Evolutionary conservation across 2,113 vertebrate genomes (phyloP).

Genomic region (Corythornis cristatus): DNA sequence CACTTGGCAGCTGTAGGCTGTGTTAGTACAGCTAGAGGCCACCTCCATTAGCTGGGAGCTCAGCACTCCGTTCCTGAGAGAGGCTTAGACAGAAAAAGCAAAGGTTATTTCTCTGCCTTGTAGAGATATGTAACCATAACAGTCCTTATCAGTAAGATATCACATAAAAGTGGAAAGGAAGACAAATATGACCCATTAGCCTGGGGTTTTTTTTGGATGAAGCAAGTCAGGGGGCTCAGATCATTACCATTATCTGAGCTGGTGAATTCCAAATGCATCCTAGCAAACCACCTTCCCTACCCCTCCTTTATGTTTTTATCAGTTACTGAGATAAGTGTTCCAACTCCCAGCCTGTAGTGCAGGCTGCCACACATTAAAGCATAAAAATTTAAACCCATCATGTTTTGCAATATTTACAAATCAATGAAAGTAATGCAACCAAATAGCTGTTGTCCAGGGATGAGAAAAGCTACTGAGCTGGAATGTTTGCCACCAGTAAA

Average conservation of each 20-base stretch:
- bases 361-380: background rate
- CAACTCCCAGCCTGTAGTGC: background rate
- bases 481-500: background rate
- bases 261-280: background rate
- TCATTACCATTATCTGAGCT: background rate
- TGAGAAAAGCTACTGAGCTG: background rate
- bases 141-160: background rate
- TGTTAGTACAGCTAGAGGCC: background rate
- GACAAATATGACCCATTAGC: background rate
- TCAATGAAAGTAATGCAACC: background rate
- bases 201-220: background rate
- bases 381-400: constrained; percentile 24
- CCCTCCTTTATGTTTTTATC: background rate
- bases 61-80: background rate
- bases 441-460: background rate
- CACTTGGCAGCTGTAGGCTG: background rate
- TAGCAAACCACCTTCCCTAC: background rate
- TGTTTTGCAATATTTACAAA: constrained; percentile 32
- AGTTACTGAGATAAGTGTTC: background rate
- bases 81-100: background rate
- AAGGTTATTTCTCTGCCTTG: background rate
- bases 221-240: accelerated
- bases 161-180: background rate
- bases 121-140: background rate
- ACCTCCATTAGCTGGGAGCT: background rate